Conservation (phyloP, 2,797 vertebrate genomes). For the Hemitrygon akajei region DNA sequence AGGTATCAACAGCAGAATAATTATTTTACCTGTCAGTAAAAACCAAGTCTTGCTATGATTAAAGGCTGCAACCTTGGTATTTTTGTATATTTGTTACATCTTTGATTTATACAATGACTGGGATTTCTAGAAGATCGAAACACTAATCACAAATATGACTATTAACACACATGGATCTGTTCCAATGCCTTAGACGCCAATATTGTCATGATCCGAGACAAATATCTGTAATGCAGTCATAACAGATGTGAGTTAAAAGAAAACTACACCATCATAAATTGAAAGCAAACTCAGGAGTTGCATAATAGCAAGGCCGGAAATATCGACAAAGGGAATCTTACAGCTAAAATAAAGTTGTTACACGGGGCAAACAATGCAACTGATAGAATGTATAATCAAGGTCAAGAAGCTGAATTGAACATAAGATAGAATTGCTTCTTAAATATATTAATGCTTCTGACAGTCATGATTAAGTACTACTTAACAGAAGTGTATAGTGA, state of each 20-base stretch:
- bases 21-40: background rate
- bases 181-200: background rate
- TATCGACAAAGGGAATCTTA: background rate
- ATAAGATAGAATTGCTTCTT: background rate
- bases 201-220: conserved; percentile 25
- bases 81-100: background rate
- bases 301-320: background rate
- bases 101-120: background rate
- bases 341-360: background rate
- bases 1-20: background rate
- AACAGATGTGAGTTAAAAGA: background rate
- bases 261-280: background rate
- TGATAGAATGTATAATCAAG: background rate
- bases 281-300: conserved; percentile 17
- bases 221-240: conserved; percentile 25
- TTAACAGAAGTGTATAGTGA: background rate
- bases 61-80: background rate
- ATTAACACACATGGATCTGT: conserved; percentile 5
- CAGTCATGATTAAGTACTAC: conserved; percentile 7
- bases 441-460: background rate
- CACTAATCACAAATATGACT: conserved; percentile 22
- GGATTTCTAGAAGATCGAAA: background rate
- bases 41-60: no score
- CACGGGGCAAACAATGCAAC: background rate
- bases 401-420: background rate